Evolutionary conservation across 2,113 vertebrate genomes (phyloP).

Genomic region (Acrocephalus kingi): DNA sequence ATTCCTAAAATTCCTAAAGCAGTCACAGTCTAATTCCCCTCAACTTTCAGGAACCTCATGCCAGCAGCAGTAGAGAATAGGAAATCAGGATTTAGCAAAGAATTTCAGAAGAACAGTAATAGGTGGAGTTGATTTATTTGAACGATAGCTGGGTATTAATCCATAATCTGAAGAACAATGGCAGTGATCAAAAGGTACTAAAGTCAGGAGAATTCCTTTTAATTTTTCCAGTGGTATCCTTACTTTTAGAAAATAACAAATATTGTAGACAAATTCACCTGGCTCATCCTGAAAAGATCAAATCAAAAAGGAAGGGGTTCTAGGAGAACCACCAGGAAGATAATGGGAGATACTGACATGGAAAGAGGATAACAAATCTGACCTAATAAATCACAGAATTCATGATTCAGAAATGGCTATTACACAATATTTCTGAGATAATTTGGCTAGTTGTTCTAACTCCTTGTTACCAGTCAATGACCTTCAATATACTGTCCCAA

Average conservation of each 20-base stretch:
- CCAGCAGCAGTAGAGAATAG: neutral
- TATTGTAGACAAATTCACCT: neutral
- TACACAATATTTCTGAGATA: neutral
- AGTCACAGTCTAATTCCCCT: neutral
- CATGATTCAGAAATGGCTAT: neutral
- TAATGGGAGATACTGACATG: neutral
- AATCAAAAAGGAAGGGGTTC: neutral
- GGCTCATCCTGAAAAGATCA: neutral
- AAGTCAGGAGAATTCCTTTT: neutral
- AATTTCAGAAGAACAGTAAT: neutral
- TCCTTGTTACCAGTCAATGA: neutral
- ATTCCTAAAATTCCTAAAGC: neutral
- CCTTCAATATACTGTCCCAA: neutral
- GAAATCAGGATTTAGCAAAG: neutral
- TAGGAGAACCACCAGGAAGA: neutral
- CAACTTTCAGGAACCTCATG: neutral
- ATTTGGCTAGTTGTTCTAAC: neutral
- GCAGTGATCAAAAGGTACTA: neutral
- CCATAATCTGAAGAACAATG: neutral
- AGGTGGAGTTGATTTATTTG: neutral
- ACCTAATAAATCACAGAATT: slow-evolving; percentile 8
- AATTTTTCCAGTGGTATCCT: neutral
- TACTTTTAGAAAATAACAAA: neutral
- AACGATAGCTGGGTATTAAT: neutral
- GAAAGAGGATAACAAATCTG: slow-evolving; percentile 17